Evolutionary conservation across 1,140 invertebrate species (phyloP).

Genomic region (Ruditapes philippinarum): DNA sequence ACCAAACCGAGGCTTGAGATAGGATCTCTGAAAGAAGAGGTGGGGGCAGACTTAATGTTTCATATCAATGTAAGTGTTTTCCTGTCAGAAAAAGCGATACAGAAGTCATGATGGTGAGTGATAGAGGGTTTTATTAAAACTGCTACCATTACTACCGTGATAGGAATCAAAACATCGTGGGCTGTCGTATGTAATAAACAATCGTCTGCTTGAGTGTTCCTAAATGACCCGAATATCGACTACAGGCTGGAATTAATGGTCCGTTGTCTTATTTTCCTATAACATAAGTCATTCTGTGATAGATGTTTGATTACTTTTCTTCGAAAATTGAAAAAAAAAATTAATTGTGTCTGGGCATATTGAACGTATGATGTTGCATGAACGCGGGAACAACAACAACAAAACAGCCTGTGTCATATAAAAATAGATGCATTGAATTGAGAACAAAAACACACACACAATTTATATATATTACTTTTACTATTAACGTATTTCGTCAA

Average conservation of each 20-base stretch:
- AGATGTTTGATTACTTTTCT: neutral
- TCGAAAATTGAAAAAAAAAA: no score
- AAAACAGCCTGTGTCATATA: no score
- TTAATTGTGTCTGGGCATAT: no score
- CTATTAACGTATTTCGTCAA: no score
- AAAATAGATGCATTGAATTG: no score
- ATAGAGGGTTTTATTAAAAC: conserved; percentile 42
- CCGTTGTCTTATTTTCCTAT: neutral
- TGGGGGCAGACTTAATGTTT: conserved; percentile 51
- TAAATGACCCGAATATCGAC: conserved; percentile 15
- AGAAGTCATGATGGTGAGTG: conserved; percentile 58
- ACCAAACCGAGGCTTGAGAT: neutral
- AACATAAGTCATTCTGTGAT: neutral
- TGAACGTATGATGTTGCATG: no score
- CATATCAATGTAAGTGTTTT: conserved; percentile 63
- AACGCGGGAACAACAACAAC: no score
- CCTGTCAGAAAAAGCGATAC: conserved; percentile 52
- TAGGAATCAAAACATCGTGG: conserved; percentile 56
- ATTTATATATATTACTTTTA: no score
- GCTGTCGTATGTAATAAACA: conserved; percentile 57
- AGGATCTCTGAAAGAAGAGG: neutral
- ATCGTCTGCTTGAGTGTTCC: conserved; percentile 29
- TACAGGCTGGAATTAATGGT: neutral
- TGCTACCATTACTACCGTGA: conserved; percentile 39
- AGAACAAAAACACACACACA: no score